Conservation (phyloP, 2,888 invertebrate species). For the Tromatobia lineatoria region DNA sequence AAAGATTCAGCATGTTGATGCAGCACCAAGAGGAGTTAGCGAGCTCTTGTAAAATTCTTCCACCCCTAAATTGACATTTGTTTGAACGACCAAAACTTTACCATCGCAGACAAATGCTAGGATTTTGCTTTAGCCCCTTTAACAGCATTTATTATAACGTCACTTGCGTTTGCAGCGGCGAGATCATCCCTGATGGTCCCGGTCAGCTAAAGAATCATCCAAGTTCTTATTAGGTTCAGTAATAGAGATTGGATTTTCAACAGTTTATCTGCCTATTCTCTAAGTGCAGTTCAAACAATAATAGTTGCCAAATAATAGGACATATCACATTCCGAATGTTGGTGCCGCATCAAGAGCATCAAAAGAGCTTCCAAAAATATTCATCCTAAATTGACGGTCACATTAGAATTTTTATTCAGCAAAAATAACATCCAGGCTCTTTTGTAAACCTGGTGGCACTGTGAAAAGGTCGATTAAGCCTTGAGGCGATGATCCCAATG, state of each 20-base stretch:
- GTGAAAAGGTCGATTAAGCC: background rate
- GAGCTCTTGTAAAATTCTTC: constrained; percentile 5
- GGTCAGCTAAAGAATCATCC: no score
- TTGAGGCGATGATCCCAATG: background rate
- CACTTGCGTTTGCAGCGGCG: background rate
- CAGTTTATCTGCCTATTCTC: no score
- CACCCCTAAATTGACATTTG: background rate
- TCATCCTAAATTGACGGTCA: background rate
- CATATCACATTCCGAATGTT: background rate
- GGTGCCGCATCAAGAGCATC: background rate
- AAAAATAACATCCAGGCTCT: background rate
- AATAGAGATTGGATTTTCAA: no score
- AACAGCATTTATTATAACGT: background rate
- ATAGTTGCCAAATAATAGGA: no score
- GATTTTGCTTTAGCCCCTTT: background rate
- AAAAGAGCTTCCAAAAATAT: constrained; percentile 6
- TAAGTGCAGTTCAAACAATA: no score
- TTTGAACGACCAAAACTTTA: background rate
- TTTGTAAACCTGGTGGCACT: background rate
- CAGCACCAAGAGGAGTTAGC: background rate
- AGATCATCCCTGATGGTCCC: background rate
- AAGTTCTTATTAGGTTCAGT: background rate
- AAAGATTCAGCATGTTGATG: background rate
- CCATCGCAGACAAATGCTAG: background rate
- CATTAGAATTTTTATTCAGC: no score